A percentile compares a stretch with the other conserved stretches of the same genome.
Conservation (phyloP, 2,888 invertebrate genomes). For the Miltochrista miniata region DNA sequence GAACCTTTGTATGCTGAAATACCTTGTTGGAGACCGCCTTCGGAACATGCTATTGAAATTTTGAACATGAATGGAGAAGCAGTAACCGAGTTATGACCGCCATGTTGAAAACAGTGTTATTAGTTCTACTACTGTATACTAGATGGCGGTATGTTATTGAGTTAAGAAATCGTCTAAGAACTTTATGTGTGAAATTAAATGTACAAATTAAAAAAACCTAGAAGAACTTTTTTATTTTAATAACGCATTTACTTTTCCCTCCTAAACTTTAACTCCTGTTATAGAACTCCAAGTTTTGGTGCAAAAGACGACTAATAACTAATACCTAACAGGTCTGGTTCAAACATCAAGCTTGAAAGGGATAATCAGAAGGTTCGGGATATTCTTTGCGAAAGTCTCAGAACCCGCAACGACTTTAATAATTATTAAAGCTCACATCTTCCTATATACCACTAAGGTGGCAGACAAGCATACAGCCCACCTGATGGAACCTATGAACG, state of each 20-base stretch:
- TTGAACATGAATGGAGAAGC: constrained; percentile 76
- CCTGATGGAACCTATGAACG: no score
- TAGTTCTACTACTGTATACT: constrained; percentile 23
- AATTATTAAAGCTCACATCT: no score
- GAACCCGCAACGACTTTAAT: no score
- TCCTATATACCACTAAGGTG: no score
- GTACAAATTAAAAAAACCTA: constrained; percentile 19
- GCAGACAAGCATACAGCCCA: no score
- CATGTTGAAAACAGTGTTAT: constrained; percentile 4
- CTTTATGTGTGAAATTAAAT: constrained; percentile 33
- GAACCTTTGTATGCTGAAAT: constrained; percentile 89
- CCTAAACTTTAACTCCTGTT: no score
- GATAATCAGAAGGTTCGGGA: no score
- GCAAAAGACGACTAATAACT: no score
- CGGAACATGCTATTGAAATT: constrained; percentile 74
- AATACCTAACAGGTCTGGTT: no score
- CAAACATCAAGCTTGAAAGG: no score
- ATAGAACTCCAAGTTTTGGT: no score
- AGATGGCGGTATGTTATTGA: constrained; percentile 54
- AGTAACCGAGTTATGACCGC: constrained; percentile 77
- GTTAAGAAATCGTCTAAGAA: constrained; percentile 35
- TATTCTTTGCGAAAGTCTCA: no score
- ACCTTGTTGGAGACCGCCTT: constrained; percentile 80
- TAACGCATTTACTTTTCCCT: background rate
- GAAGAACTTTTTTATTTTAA: constrained; percentile 7